Base-by-base conservation (phyloP, 2,888 invertebrate genomes). In the Cheilosia urbana region DNA sequence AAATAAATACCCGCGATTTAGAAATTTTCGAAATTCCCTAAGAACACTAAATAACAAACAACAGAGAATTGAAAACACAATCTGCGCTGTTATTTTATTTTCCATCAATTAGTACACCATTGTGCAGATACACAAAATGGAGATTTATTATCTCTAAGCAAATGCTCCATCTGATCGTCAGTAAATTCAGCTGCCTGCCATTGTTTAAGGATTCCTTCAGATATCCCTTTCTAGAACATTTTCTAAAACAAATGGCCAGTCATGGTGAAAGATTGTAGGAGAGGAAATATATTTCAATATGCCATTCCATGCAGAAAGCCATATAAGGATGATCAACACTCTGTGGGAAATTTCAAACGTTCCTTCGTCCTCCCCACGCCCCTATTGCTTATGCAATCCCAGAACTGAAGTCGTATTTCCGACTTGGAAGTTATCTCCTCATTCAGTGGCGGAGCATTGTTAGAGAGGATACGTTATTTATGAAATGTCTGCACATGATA, bases 381-480 rank as follows among this genome's bases (percentile, higher is more conserved):
- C 2, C 9, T 9, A n/a, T 47, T 34, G 1, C n/a, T 6, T 15
- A 24, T 21, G 17, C 4, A 17, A 45, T 6, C 30, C 24, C 13
- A 60, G 42, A 24, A 42, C 13, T 37, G 37, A 37, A 37, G 37
- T 37, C 37, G 30, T 34, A 19, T 30, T 45, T 30, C 5, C 17
- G 9, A 27, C 11, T 27, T 62, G 27, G 45, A 62, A 62, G 47
- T 62, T 62, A 62, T 45, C 17, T 62, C 45, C 47, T 15, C 47
- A 15, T 13, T 15, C 30, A 34, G 15, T 47, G 47, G 47, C 2
- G 6, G 27, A 27, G 42, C 21, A 42, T 4, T 42, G 7, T 5
- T n/a, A 15, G 5, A 13, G 27, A 19, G 45, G 17, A 17, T n/a
- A 7, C 5, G 17, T 45, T 45, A 45, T 45, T 45, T 17, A 17